Conservation (phyloP, 2,888 invertebrate genomes). For the Xanthorhoe spadicearia region DNA sequence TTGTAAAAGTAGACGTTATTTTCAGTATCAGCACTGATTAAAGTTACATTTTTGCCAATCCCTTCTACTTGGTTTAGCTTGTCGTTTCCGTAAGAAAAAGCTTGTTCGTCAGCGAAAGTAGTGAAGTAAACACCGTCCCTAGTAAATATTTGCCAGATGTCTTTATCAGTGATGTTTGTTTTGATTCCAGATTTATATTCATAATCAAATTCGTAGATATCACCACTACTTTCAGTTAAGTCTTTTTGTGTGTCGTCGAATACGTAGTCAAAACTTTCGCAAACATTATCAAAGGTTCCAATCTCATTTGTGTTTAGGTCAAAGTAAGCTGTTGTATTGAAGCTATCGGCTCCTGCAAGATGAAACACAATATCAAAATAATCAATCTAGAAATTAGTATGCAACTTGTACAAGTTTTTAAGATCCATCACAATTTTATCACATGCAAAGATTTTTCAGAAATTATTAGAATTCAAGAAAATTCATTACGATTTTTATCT, state of each 20-base stretch:
- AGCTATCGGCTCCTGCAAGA: background rate
- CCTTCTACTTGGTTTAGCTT: background rate
- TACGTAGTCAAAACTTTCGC: background rate
- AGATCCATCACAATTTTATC: too few relatives aligned
- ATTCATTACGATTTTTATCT: too few relatives aligned
- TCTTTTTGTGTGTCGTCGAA: background rate
- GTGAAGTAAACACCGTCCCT: background rate
- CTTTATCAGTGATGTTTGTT: background rate
- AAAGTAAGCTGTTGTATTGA: background rate
- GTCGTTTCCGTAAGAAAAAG: background rate
- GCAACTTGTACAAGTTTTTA: background rate
- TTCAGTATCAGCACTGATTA: background rate
- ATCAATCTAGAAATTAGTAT: background rate
- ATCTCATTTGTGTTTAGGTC: background rate
- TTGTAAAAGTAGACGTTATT: background rate
- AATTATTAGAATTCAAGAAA: too few relatives aligned
- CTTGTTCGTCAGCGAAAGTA: background rate
- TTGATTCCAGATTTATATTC: background rate
- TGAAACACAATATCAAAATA: background rate
- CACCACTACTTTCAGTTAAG: background rate
- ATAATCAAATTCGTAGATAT: conserved; percentile 1
- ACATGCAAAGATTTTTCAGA: too few relatives aligned
- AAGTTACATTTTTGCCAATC: background rate
- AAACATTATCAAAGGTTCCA: background rate
- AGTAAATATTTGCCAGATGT: background rate